Base-by-base conservation (phyloP, 2,113 vertebrate species). In the Syrrhaptes paradoxus region DNA sequence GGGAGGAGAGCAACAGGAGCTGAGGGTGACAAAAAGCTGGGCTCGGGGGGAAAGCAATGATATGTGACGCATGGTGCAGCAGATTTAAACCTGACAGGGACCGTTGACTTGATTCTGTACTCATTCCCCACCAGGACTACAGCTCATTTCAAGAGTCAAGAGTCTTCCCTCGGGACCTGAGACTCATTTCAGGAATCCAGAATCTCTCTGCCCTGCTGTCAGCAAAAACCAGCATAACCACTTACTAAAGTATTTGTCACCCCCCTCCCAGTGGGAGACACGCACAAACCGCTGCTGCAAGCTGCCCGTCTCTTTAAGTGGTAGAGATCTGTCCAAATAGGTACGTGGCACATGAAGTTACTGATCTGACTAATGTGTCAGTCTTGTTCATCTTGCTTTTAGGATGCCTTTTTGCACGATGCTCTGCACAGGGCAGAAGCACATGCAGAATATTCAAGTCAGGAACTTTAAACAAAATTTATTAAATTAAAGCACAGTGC, bases 141-240 rank as follows among this genome's bases (percentile, higher is more conserved):
- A 90, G 43, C 76, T 97, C 92, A 95, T 94, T 95, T 96, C 79
- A 88, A 57, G 55, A 95, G 66, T 94, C 66, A 41, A 36, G 36
- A 90, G 57, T 66, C 82, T 88, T 91, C 85, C 88, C 67, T 76
- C 7, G 0, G 82, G 87, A 80, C 78, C 14, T 61, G 36, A 96
- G 62, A 96, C 82, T 97, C 94, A 95, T 95, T 90, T 88, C 85
- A 95, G 76, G 79, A 96, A 85, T 54, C n/a, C 59, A 83, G 74
- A 93, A 55, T 38, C 82, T 85, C 66, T 91, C 34, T 70, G 52
- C 52, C 72, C 26, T 57, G 51, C 88, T 90, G 83, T 93, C 76
- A 94, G 86, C 5, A 0, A 88, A 94, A 94, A n/a, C n/a, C 67
- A 58, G 2, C 1, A 2, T 46, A 90, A 80, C 79, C 54, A 83